A percentile compares a stretch with the other conserved stretches of the same genome.
Evolutionary conservation across 2,888 invertebrate genomes (phyloP).

Genomic region (Oscheius sp.): DNA sequence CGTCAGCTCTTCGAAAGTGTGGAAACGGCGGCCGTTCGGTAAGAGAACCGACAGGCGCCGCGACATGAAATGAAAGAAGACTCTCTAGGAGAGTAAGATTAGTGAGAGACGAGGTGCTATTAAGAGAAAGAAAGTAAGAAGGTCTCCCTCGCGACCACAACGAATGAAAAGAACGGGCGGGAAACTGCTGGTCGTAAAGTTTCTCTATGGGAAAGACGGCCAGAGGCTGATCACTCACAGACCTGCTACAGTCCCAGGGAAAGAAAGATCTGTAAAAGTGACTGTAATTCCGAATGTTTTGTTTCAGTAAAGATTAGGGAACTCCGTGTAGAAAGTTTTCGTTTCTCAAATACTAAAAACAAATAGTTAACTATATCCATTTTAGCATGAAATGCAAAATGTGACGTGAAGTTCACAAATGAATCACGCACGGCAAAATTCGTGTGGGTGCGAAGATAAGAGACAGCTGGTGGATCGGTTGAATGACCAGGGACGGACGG

Average conservation of each 20-base stretch:
- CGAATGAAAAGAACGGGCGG: conserved; percentile 8
- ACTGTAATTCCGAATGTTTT: too few species aligned
- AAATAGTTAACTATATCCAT: too few species aligned
- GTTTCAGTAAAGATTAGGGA: background rate
- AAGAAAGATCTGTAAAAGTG: too few species aligned
- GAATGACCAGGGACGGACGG: background rate
- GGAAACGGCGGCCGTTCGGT: conserved; percentile 25
- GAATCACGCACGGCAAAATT: too few species aligned
- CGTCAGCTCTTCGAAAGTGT: background rate
- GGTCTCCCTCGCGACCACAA: too few species aligned
- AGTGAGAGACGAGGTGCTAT: too few species aligned
- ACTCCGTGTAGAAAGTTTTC: background rate
- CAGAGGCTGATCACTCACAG: background rate
- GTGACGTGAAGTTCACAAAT: too few species aligned
- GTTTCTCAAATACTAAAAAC: background rate
- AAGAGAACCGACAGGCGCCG: conserved; percentile 30
- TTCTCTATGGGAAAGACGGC: background rate
- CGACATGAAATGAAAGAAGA: conserved; percentile 19
- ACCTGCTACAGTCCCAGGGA: too few species aligned
- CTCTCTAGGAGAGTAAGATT: background rate
- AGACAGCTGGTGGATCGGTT: conserved; percentile 3
- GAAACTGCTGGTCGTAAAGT: conserved; percentile 15
- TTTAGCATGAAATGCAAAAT: too few species aligned
- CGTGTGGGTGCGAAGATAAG: background rate
- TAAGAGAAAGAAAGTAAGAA: too few species aligned